Percentiles rank a stretch among this genome's conserved stretches.
phyloP scores from a whole-genome alignment of 2,888 invertebrate species.

The Craniophora ligustri region DNA sequence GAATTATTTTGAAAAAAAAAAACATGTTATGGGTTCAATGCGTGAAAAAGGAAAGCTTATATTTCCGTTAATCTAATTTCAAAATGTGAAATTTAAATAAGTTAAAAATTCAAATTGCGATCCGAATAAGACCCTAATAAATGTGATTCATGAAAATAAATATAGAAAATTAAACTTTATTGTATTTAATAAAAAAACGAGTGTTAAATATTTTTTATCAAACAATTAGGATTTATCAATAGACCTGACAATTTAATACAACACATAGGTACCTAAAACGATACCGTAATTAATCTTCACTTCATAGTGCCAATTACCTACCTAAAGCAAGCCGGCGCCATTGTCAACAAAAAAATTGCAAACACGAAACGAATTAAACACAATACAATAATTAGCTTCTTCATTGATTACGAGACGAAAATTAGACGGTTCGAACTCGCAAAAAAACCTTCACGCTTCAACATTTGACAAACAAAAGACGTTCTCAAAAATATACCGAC shows the following conservation, averaged over 20 bases:
- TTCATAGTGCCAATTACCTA: conserved; percentile 40
- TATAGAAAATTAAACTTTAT: too few species aligned
- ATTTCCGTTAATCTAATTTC: too few species aligned
- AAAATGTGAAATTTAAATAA: too few species aligned
- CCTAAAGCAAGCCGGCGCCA: conserved; percentile 16
- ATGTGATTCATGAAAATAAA: too few species aligned
- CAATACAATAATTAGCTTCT: conserved; percentile 51
- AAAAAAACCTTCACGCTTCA: conserved; percentile 44
- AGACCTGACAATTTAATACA: conserved; percentile 16
- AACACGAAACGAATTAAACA: conserved; percentile 31
- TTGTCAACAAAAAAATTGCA: conserved; percentile 29
- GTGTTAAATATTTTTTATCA: not conserved
- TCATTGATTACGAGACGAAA: conserved; percentile 48
- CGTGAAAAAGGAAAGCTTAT: too few species aligned
- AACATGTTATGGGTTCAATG: too few species aligned
- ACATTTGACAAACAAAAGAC: conserved; percentile 73
- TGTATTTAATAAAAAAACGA: too few species aligned
- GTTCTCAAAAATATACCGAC: conserved; percentile 72
- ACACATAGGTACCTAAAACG: conserved; percentile 6
- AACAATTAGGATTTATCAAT: conserved; percentile 21
- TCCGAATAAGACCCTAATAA: too few species aligned
- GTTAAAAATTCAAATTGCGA: too few species aligned
- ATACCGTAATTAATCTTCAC: conserved; percentile 31
- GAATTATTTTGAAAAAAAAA: too few species aligned
- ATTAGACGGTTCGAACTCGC: conserved; percentile 39